Base-by-base conservation (phyloP, 1,140 invertebrate species). In the Hylaeus anthracinus region DNA sequence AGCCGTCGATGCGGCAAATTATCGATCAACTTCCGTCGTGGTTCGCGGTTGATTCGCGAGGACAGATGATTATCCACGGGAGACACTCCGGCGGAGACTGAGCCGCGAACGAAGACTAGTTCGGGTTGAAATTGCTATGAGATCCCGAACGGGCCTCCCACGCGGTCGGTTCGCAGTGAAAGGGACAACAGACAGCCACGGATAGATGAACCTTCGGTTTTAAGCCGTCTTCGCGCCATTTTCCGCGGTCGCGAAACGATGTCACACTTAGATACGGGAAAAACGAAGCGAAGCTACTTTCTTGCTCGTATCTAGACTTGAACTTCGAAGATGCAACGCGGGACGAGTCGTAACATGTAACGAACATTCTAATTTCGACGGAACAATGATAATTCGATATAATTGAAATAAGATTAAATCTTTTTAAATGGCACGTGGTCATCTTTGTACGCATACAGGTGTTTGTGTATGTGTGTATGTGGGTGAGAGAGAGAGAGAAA, bases 161-260 rank as follows among this genome's bases (percentile, higher is more conserved):
- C 90, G 86, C 90, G 86, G 79, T 51, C 79, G 79, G 79, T 88
- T 86, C 76, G 65, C 82, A 90, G 90, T 90, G 90, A 91, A 91
- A 91, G 90, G 90, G 88, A 91, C 86, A 88, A 89, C 88, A 87
- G 74, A 89, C 88, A 87, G 74, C 88, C 79, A 83, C 73, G 82
- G 66, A 88, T 86, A 88, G 81, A 85, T 84, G 85, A 88, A 89
- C 83, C 85, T 82, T 87, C 60, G 58, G 37, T 58, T 66, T 77
- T 75, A 83, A 83, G 85, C 69, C 43, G 48, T 48, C 75, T 78
- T 83, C 84, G 83, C 84, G 74, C 61, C 64, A 81, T 58, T 43
- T 26, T 66, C 61, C 43, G 66, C 45, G 53, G 9, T 60, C 61
- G 56, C 26, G n/a, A 72, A 85, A 85, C 63, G 63, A 86, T 85